phyloP scores from a whole-genome alignment of 2,888 invertebrate species.

The Mythimna albipuncta region DNA sequence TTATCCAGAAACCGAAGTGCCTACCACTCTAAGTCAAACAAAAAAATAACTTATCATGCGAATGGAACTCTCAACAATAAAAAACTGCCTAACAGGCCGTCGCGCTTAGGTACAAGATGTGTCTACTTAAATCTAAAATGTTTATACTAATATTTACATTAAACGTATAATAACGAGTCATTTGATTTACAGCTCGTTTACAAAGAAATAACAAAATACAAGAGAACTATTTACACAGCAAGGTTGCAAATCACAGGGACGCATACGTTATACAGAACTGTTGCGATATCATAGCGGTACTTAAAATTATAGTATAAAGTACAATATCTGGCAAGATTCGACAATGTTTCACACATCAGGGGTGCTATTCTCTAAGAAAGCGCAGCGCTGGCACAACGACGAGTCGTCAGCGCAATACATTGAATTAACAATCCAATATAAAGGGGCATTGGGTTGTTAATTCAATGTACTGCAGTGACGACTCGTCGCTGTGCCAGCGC shows the following conservation, averaged over 20 bases:
- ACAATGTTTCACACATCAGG: constrained; percentile 50
- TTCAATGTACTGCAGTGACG: too few species aligned
- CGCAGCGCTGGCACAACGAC: too few species aligned
- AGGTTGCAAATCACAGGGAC: constrained; percentile 88
- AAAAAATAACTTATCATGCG: not conserved
- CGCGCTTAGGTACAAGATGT: constrained; percentile 85
- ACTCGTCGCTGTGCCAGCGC: too few species aligned
- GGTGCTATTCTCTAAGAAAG: too few species aligned
- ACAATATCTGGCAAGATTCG: constrained; percentile 81
- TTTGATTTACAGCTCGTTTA: constrained; percentile 79
- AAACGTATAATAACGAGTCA: constrained; percentile 84
- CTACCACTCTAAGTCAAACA: not conserved
- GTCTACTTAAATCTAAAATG: constrained; percentile 85
- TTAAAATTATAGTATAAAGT: constrained; percentile 66
- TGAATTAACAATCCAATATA: too few species aligned
- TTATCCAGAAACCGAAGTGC: not conserved
- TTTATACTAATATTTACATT: constrained; percentile 88
- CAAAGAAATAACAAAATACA: constrained; percentile 88
- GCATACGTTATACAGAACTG: constrained; percentile 78
- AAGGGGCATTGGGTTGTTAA: too few species aligned
- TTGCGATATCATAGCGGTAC: constrained; percentile 64
- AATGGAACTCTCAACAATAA: not conserved
- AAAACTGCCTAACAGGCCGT: constrained; percentile 36
- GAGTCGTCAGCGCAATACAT: too few species aligned
- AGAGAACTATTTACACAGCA: constrained; percentile 88